phyloP scores from a whole-genome alignment of 2,113 vertebrate species.

The Myotis davidii region DNA sequence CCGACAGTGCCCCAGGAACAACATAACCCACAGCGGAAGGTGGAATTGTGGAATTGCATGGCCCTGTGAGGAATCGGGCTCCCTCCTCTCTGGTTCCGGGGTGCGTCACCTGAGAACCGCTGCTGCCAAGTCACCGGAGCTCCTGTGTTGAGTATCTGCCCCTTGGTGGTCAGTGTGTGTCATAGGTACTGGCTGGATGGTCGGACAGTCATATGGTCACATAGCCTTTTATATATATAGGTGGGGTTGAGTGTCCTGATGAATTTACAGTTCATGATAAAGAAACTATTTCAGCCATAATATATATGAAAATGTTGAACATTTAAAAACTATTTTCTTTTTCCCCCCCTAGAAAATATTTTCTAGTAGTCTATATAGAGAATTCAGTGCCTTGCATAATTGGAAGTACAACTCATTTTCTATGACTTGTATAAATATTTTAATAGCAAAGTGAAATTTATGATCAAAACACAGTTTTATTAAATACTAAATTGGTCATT shows the following conservation, averaged over 20 bases:
- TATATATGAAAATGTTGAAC: conserved; percentile 23
- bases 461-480: conserved; percentile 46
- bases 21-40: too few relatives aligned
- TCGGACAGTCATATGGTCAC: too few relatives aligned
- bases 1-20: too few relatives aligned
- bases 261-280: conserved; percentile 30
- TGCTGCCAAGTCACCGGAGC: too few relatives aligned
- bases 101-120: too few relatives aligned
- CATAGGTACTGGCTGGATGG: too few relatives aligned
- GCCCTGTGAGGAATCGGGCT: too few relatives aligned
- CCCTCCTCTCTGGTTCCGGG: too few relatives aligned
- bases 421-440: conserved; percentile 56
- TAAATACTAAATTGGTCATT: conserved; percentile 56
- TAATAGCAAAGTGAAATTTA: conserved; percentile 60
- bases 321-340: conserved; percentile 51
- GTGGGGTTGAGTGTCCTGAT: conserved; percentile 3
- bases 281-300: neutral
- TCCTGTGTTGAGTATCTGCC: too few relatives aligned
- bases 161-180: too few relatives aligned
- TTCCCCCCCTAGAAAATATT: neutral
- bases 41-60: too few relatives aligned
- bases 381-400: conserved; percentile 49
- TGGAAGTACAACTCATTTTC: conserved; percentile 52
- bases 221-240: too few relatives aligned
- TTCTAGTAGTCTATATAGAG: neutral